These are phyloP conservation scores for Lagopus muta DNA, from an alignment of 2,113 vertebrate species.

Conservation along the genomic window DNA sequence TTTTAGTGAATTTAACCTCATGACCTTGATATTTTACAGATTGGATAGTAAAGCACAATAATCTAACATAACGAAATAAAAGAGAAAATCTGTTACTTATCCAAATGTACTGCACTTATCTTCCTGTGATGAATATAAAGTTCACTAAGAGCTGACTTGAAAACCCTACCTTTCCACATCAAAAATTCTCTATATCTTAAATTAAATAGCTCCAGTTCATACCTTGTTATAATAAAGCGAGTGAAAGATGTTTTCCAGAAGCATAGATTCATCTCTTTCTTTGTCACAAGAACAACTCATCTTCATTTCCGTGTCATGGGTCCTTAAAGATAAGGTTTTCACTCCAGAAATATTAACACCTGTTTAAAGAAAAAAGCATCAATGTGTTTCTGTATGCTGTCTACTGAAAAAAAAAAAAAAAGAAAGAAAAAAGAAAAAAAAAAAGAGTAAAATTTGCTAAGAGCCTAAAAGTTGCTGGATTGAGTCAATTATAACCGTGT, in stretches of 20 bases:
- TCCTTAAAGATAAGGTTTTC: background rate
- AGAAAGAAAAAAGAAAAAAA: background rate
- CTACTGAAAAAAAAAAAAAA: background rate
- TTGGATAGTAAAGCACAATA: background rate
- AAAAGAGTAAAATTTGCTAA: background rate
- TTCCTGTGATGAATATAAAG: background rate
- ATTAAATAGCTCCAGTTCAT: background rate
- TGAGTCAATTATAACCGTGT: background rate
- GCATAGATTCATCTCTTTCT: background rate
- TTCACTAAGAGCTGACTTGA: background rate
- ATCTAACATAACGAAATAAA: background rate
- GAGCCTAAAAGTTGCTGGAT: background rate
- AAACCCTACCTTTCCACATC: background rate
- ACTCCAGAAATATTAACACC: slow-evolving; percentile 6
- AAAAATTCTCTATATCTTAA: background rate
- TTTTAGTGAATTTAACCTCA: background rate
- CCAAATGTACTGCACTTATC: background rate
- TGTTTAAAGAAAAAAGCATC: background rate
- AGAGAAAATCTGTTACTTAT: background rate
- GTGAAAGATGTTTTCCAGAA: background rate
- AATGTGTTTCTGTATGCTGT: background rate
- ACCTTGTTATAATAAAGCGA: background rate
- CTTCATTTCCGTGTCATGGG: slow-evolving; percentile 6
- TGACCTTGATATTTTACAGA: background rate
- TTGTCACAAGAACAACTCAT: background rate